phyloP scores from a whole-genome alignment of 2,113 vertebrate genomes.

The Xyrauchen texanus region DNA sequence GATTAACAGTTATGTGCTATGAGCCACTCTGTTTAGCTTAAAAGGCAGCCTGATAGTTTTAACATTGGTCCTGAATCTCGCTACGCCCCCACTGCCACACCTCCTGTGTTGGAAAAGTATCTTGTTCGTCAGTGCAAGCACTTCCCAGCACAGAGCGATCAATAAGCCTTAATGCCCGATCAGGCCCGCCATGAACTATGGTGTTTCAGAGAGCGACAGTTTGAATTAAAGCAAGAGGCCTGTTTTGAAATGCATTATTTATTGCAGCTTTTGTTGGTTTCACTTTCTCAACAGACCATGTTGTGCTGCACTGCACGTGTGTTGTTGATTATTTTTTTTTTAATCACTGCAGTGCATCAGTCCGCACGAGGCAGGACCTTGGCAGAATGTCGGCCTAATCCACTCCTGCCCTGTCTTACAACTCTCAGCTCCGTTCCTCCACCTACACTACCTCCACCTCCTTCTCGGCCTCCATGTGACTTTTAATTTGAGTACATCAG shows the following conservation, averaged over 20 bases:
- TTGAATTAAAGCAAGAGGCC: conserved; percentile 6
- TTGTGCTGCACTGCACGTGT: neutral
- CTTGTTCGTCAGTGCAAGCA: conserved; percentile 53
- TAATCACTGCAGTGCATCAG: conserved; percentile 72
- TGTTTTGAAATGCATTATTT: conserved; percentile 31
- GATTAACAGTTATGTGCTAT: too few species aligned
- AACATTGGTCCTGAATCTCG: conserved; percentile 14
- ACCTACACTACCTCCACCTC: conserved; percentile 55
- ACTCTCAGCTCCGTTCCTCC: conserved; percentile 50
- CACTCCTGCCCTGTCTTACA: conserved; percentile 65
- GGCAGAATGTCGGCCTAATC: conserved; percentile 71
- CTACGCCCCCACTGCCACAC: conserved; percentile 13
- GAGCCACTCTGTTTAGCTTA: too few species aligned
- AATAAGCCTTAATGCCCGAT: conserved; percentile 47
- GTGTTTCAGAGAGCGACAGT: conserved; percentile 13
- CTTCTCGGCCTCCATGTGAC: conserved; percentile 42
- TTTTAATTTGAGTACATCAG: conserved; percentile 57
- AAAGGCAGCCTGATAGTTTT: conserved; percentile 53
- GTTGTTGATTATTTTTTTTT: conserved; percentile 55
- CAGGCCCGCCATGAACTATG: conserved; percentile 43
- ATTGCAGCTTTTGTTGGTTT: conserved; percentile 34
- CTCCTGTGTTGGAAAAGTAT: conserved; percentile 45
- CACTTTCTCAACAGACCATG: conserved; percentile 19
- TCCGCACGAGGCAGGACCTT: conserved; percentile 64
- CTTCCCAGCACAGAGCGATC: conserved; percentile 44